A percentile compares a stretch with the other conserved stretches of the same genome.
phyloP scores from a whole-genome alignment of 1,140 invertebrate species.

The Bombus difficillimus region DNA sequence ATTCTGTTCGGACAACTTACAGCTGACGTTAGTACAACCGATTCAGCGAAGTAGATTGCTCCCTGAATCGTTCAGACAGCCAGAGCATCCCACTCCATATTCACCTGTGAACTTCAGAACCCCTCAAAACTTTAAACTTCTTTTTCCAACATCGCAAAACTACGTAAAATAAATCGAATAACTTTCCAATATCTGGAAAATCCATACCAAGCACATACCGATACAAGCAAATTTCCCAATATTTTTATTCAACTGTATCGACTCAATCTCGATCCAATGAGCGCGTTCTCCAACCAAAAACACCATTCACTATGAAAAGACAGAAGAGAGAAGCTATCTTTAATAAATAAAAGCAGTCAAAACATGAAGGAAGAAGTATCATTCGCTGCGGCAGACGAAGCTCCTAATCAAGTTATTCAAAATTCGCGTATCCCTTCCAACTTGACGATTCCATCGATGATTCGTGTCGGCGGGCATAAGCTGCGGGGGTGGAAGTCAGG shows the following conservation, averaged over 20 bases:
- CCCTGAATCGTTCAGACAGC: not conserved
- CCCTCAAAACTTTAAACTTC: too few species aligned
- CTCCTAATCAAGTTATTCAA: slow-evolving; percentile 45
- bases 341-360: too few species aligned
- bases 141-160: too few species aligned
- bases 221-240: too few species aligned
- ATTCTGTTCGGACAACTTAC: not conserved
- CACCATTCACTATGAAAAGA: not conserved
- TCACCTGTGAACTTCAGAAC: too few species aligned
- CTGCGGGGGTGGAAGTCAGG: slow-evolving; percentile 4
- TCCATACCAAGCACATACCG: too few species aligned
- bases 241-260: too few species aligned
- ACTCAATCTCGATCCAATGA: too few species aligned
- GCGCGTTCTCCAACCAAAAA: not conserved
- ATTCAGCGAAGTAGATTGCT: not conserved
- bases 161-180: too few species aligned
- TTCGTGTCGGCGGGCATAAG: not conserved
- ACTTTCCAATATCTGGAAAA: too few species aligned
- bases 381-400: not conserved
- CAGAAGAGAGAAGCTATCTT: not conserved
- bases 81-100: not conserved
- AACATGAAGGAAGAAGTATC: not conserved
- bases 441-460: slow-evolving; percentile 17
- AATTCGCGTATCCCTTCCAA: slow-evolving; percentile 19
- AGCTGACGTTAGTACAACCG: not conserved